A percentile compares a stretch with the other conserved stretches of the same genome.
Conservation (phyloP, 2,888 invertebrate species). For the Alitta virens region DNA sequence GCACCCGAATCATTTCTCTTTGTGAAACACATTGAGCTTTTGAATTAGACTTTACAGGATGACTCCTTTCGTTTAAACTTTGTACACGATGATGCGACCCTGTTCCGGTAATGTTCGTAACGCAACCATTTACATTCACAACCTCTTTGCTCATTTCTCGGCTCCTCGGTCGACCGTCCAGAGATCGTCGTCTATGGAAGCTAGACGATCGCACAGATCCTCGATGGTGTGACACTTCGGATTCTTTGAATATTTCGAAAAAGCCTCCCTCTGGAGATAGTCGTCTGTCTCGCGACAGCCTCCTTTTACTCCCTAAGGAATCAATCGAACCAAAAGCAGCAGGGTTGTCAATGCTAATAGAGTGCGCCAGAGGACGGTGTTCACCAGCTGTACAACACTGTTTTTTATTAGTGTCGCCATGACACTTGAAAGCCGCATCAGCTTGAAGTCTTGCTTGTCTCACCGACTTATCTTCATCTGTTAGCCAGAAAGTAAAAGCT, state of each 20-base stretch:
- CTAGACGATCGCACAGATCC: neutral
- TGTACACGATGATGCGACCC: neutral
- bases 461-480: conserved; percentile 36
- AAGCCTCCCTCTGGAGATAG: neutral
- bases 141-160: neutral
- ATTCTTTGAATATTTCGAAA: neutral
- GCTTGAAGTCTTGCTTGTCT: conserved; percentile 3
- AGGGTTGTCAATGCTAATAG: neutral
- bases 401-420: neutral
- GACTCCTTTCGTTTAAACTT: neutral
- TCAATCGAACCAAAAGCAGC: neutral
- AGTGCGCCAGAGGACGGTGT: neutral
- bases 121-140: neutral
- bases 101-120: neutral
- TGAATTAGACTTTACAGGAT: neutral
- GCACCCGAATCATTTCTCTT: neutral
- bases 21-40: neutral
- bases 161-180: neutral
- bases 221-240: neutral
- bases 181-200: neutral
- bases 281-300: neutral
- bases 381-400: neutral
- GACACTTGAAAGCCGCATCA: neutral
- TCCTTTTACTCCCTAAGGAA: neutral
- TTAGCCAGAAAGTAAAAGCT: conserved; percentile 56